phyloP scores from a whole-genome alignment of 1,140 invertebrate species.

The Gonatopus flavifemur region DNA sequence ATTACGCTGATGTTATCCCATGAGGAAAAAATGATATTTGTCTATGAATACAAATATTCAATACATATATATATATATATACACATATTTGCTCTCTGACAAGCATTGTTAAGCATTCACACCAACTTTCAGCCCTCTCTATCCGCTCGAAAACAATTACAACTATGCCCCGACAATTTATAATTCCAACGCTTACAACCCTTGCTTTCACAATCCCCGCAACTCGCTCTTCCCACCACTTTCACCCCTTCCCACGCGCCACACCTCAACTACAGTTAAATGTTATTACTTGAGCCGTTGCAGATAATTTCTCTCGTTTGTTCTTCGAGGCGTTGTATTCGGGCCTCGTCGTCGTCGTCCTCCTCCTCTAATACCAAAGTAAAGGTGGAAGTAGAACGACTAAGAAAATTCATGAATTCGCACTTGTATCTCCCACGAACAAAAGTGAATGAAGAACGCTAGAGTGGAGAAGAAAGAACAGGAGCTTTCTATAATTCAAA shows the following conservation, averaged over 20 bases:
- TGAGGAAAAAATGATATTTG: no score
- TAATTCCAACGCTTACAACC: constrained; percentile 37
- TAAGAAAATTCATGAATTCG: no score
- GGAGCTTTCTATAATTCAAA: no score
- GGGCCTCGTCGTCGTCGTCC: no score
- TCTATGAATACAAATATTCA: no score
- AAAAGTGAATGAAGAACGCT: no score
- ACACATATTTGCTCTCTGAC: no score
- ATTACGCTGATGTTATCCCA: no score
- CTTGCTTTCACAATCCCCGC: constrained; percentile 11
- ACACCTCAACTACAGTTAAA: constrained; percentile 28
- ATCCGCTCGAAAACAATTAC: constrained; percentile 45
- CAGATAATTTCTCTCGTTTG: constrained; percentile 51
- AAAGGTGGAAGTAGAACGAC: background rate
- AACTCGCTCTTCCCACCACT: background rate
- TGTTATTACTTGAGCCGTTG: constrained; percentile 49
- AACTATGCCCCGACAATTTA: constrained; percentile 54
- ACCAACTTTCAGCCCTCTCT: constrained; percentile 6
- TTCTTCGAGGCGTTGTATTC: constrained; percentile 25
- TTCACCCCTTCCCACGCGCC: constrained; percentile 7
- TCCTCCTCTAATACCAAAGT: background rate
- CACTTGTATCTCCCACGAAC: no score
- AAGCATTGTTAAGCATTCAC: no score
- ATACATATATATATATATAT: no score
- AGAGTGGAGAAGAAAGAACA: no score